Evolutionary conservation across 2,888 invertebrate genomes (phyloP).

Genomic region (Loripinus fragilis): DNA sequence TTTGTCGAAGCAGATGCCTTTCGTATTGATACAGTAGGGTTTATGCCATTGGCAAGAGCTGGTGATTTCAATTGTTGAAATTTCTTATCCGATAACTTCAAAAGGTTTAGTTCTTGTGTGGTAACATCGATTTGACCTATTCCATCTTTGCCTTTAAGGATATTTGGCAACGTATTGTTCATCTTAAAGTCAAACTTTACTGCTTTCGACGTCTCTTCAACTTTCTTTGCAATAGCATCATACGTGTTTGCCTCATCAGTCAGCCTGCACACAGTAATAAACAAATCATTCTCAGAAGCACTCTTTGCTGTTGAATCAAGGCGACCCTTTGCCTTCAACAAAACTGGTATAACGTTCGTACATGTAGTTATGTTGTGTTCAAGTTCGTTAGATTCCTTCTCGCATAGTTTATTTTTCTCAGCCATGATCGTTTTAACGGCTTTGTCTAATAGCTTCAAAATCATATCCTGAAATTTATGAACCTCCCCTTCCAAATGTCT

Average conservation of each 20-base stretch:
- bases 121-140: background rate
- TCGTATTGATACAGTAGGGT: background rate
- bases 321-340: background rate
- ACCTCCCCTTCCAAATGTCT: background rate
- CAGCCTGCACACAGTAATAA: background rate
- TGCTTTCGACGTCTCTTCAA: conserved; percentile 9
- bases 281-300: background rate
- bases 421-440: background rate
- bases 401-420: background rate
- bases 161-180: background rate
- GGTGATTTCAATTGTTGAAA: background rate
- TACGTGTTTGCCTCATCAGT: background rate
- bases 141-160: background rate
- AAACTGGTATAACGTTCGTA: conserved; percentile 12
- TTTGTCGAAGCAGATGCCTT: background rate
- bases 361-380: conserved; percentile 7
- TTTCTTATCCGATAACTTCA: background rate
- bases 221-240: conserved; percentile 4
- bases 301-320: background rate
- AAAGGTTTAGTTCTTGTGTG: background rate
- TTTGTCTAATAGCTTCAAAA: background rate
- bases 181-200: background rate
- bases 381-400: conserved; percentile 8
- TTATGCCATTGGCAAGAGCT: background rate
- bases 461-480: background rate